Evolutionary conservation across 2,888 invertebrate genomes (phyloP), one percentile per base, ranked within the genome.

Genomic region (Monoplex corrugatus): DNA sequence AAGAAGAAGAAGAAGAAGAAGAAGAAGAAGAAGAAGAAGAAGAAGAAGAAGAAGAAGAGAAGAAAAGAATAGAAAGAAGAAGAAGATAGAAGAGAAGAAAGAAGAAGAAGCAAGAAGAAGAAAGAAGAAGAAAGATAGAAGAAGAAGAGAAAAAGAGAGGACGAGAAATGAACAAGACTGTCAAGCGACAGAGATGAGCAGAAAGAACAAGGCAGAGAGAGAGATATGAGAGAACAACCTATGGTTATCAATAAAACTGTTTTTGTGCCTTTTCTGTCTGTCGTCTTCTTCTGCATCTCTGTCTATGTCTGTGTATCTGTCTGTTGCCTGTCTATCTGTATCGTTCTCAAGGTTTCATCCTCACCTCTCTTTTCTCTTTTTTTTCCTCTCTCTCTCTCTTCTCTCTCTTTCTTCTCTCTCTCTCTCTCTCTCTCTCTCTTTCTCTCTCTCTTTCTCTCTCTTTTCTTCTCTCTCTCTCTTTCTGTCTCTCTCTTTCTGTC

Each of bases 341-440:
- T 57, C 57, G 16, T 57, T 57, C 16, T 57, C 57, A 23, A 57
- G 5, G 57, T 28, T 5, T 16, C n/a, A n/a, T n/a, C n/a, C n/a
- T n/a, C n/a, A n/a, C 57, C 57, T 57, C n/a, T n/a, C 57, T 57
- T 57, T 57, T 57, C 57, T 57, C 10, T 57, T 57, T 57, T 23
- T 28, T 28, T 57, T 10, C 19, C 57, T 10, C 57, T 2, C 57
- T 10, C 28, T 57, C 28, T 5, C 57, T 28, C 28, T 57, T 57
- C 57, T 57, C 28, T 57, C 19, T 57, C 57, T 57, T 57, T 57
- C 16, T 28, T 68, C 35, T 78, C 16, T 78, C 78, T 78, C 78
- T 78, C 40, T 78, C 40, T 40, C 78, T 40, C 78, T 40, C 78
- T 40, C 78, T 40, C 78, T 40, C 78, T 40, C 78, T 40, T 40